A percentile compares a stretch with the other conserved stretches of the same genome.
Conservation (phyloP, 2,888 invertebrate genomes). For the Volucella zonaria region DNA sequence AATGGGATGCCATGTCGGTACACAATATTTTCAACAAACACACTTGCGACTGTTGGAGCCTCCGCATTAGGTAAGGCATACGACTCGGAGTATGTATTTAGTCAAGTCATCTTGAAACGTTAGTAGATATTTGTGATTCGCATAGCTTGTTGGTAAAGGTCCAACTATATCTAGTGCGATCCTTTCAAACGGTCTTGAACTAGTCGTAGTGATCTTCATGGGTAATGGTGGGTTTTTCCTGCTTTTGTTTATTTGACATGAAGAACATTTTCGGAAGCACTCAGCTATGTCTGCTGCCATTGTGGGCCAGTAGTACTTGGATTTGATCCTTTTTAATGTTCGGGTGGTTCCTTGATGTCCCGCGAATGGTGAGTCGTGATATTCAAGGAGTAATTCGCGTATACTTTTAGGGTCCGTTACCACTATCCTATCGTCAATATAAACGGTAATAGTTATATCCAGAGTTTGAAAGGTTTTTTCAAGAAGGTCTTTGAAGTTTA, state of each 20-base stretch:
- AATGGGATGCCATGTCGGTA: conserved; percentile 34
- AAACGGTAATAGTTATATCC: background rate
- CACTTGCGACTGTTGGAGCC: conserved; percentile 41
- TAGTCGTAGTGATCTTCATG: conserved; percentile 28
- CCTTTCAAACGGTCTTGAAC: conserved; percentile 10
- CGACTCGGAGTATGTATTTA: conserved; percentile 36
- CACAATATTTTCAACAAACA: conserved; percentile 34
- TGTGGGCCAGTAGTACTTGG: conserved; percentile 13
- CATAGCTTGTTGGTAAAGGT: conserved; percentile 4
- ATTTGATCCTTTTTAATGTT: conserved; percentile 24
- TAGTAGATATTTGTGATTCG: conserved; percentile 48
- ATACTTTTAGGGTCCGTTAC: conserved; percentile 7
- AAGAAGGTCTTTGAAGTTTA: conserved; percentile 4
- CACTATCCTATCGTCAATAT: background rate
- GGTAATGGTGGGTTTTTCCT: conserved; percentile 3
- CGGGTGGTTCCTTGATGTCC: conserved; percentile 26
- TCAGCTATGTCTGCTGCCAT: conserved; percentile 11
- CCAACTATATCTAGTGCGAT: conserved; percentile 23
- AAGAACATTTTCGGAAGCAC: conserved; percentile 24
- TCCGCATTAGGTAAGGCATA: conserved; percentile 39
- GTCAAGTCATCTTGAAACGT: conserved; percentile 52
- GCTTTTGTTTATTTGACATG: conserved; percentile 40
- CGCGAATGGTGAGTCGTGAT: conserved; percentile 27
- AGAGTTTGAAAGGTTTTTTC: background rate
- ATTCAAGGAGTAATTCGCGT: conserved; percentile 7